Evolutionary conservation across 2,113 vertebrate genomes (phyloP).

Genomic region (Sorex fumeus): DNA sequence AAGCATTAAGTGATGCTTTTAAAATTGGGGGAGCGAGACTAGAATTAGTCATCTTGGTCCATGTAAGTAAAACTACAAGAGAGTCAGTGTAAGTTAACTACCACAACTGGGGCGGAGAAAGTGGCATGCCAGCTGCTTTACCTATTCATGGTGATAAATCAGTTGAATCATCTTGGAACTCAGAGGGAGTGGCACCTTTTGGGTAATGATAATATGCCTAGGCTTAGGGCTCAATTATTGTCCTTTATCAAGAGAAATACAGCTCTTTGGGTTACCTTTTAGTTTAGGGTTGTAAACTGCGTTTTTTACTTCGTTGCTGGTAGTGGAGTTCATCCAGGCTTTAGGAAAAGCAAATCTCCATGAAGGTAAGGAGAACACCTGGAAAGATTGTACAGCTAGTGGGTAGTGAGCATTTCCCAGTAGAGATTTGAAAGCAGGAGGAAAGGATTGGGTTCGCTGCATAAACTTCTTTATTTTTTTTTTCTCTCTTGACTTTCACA

Average conservation of each 20-base stretch:
- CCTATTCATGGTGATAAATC: neutral
- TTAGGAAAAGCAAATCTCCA: neutral
- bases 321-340: neutral
- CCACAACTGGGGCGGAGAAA: neutral
- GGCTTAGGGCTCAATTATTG: neutral
- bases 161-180: neutral
- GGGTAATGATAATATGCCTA: neutral
- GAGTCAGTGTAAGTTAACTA: neutral
- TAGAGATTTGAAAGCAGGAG: neutral
- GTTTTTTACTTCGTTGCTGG: neutral
- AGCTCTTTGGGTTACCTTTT: neutral
- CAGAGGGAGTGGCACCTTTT: too few species aligned
- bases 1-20: constrained; percentile 5
- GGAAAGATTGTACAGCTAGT: neutral
- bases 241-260: neutral
- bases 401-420: neutral
- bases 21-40: neutral
- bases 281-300: neutral
- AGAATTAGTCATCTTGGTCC: neutral
- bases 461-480: neutral
- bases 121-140: neutral
- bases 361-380: neutral
- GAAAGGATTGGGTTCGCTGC: neutral
- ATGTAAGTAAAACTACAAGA: neutral
- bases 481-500: neutral